Conservation (phyloP, 2,888 invertebrate species). For the Caenorhabditis zanzibari region DNA sequence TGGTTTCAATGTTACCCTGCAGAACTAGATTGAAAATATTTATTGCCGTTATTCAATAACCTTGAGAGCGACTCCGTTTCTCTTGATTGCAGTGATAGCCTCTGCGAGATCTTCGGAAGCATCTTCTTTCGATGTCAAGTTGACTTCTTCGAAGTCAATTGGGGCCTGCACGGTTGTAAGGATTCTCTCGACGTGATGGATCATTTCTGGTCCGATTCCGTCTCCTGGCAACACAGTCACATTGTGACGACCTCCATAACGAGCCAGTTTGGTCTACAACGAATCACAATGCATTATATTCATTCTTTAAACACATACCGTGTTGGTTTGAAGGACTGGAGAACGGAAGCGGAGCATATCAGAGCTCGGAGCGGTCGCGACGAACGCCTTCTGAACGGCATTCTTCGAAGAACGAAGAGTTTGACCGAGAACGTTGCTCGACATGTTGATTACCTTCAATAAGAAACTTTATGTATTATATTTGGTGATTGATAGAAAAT, state of each 20-base stretch:
- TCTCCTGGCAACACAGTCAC: slow-evolving; percentile 98
- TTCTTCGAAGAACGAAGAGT: slow-evolving; percentile 56
- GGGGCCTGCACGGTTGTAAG: slow-evolving; percentile 87
- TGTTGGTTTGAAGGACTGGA: slow-evolving; percentile 69
- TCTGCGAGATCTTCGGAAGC: slow-evolving; percentile 92
- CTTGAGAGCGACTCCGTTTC: slow-evolving; percentile 95
- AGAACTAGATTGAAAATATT: slow-evolving; percentile 33
- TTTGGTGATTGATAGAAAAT: not conserved
- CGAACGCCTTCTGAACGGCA: slow-evolving; percentile 62
- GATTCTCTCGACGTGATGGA: slow-evolving; percentile 94
- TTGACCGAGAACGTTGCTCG: slow-evolving; percentile 63
- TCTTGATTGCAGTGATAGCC: slow-evolving; percentile 94
- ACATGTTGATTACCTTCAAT: slow-evolving; percentile 36
- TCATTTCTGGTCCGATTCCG: slow-evolving; percentile 97
- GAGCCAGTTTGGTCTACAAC: slow-evolving; percentile 83
- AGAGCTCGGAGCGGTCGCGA: slow-evolving; percentile 59
- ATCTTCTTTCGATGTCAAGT: slow-evolving; percentile 88
- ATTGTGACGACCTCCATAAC: slow-evolving; percentile 96
- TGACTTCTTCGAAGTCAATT: slow-evolving; percentile 94
- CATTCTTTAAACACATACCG: slow-evolving; percentile 52
- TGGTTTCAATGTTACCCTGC: slow-evolving; percentile 95
- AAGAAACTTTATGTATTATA: not conserved
- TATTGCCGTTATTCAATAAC: slow-evolving; percentile 33
- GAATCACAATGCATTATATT: no score
- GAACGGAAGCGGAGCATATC: slow-evolving; percentile 76